Conservation (phyloP, 2,888 invertebrate genomes). For the Hirtodrosophila confusa region DNA sequence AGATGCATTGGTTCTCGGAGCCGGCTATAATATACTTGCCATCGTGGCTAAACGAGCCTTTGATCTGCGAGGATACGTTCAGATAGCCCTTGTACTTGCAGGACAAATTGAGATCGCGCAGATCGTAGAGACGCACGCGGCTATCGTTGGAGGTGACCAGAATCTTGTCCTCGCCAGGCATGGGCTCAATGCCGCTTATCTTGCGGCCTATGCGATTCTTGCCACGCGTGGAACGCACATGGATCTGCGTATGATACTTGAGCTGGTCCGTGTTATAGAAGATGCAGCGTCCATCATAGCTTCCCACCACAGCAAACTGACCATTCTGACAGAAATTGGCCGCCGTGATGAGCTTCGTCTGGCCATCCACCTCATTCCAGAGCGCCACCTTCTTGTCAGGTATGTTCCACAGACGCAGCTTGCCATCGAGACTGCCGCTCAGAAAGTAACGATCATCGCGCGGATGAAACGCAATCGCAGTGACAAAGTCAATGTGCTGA, state of each 20-base stretch:
- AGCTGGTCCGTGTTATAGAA: conserved; percentile 99
- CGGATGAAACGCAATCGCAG: conserved; percentile 99
- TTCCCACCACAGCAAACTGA: conserved; percentile 98
- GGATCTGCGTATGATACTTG: conserved; percentile 98
- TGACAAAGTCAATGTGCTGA: conserved; percentile 99
- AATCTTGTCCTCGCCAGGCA: conserved; percentile 97
- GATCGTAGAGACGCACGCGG: conserved; percentile 96
- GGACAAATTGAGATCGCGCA: conserved; percentile 96
- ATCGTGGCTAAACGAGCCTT: conserved; percentile 98
- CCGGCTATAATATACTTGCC: conserved; percentile 99
- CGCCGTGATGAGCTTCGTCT: conserved; percentile 96
- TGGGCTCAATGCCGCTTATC: conserved; percentile 98
- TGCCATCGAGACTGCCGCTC: conserved; percentile 98
- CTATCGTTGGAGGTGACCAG: conserved; percentile 99
- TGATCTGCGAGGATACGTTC: conserved; percentile 98
- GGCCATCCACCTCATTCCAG: conserved; percentile 99
- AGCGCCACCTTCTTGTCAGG: conserved; percentile 99
- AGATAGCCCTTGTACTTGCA: conserved; percentile 98
- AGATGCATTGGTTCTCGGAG: conserved; percentile 98
- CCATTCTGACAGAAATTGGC: conserved; percentile 99
- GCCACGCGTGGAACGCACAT: conserved; percentile 97
- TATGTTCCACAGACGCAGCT: conserved; percentile 99
- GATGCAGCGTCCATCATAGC: conserved; percentile 98
- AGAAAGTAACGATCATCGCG: conserved; percentile 95
- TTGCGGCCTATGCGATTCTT: conserved; percentile 97